These are phyloP conservation scores for Temnothorax unifasciatus DNA, from an alignment of 2,888 invertebrate species.

Conservation along the genomic window DNA sequence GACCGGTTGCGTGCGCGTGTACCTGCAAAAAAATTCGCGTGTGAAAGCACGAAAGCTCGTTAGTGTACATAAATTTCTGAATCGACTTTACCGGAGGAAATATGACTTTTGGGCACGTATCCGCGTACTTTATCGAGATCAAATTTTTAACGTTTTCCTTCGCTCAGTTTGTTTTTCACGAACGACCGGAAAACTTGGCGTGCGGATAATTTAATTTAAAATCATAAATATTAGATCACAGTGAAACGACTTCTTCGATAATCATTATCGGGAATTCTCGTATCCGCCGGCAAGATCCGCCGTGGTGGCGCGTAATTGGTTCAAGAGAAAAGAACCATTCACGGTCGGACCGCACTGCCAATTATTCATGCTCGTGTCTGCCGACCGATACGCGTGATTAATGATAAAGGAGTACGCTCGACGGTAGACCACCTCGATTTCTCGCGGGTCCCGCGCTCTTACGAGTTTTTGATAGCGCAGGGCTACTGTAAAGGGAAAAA, in stretches of 20 bases:
- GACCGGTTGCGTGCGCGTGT: slow-evolving; percentile 32
- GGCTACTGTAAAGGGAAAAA: slow-evolving; percentile 18
- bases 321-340: slow-evolving; percentile 65
- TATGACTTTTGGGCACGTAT: slow-evolving; percentile 12
- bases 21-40: slow-evolving; percentile 33
- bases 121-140: neutral
- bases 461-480: slow-evolving; percentile 26
- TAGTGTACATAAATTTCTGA: slow-evolving; percentile 31
- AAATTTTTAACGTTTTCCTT: slow-evolving; percentile 30
- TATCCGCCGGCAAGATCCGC: slow-evolving; percentile 46
- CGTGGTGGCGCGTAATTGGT: slow-evolving; percentile 68
- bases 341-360: slow-evolving; percentile 59
- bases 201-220: slow-evolving; percentile 1
- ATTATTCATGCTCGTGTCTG: slow-evolving; percentile 72
- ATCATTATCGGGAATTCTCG: slow-evolving; percentile 64
- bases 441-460: slow-evolving; percentile 40
- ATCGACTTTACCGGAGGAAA: slow-evolving; percentile 6
- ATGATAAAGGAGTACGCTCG: slow-evolving; percentile 60
- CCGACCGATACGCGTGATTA: slow-evolving; percentile 68
- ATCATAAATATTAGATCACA: neutral
- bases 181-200: slow-evolving; percentile 19
- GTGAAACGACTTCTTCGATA: slow-evolving; percentile 73
- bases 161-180: slow-evolving; percentile 13
- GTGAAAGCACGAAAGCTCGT: slow-evolving; percentile 39
- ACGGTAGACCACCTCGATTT: slow-evolving; percentile 52